Base-by-base conservation (phyloP, 2,888 invertebrate genomes). In the Epiblema foenella region DNA sequence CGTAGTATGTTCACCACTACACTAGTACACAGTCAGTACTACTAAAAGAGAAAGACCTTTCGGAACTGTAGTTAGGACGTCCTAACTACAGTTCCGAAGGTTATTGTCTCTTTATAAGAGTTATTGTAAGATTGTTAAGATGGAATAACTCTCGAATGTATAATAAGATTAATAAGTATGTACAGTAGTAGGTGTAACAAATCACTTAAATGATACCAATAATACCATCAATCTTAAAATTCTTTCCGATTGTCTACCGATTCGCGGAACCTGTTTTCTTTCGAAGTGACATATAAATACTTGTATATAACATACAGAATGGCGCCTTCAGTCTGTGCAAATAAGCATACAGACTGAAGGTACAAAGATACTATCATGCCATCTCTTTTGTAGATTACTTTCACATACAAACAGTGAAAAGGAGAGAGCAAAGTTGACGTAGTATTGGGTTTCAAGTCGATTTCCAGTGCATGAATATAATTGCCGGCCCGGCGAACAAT, bases 401-500 rank as follows among this genome's bases (percentile, higher is more conserved):
- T 39, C 37, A 24, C 20, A 7, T n/a, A 4, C n/a, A 20, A 39
- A 54, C 52, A 17, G 49, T 39, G 54, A 64, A 20, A 54, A 24
- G 24, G 64, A 64, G 24, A 24, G 52, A 2, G 15, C 11, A 17
- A 62, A 18, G 1, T 20, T 52, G 12, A 46, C n/a, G n/a, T 11
- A 52, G 17, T 33, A 33, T 64, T 39, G 24, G n/a, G 5, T 12
- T 20, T n/a, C 7, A 64, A 54, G 54, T 54, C 4, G 24, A 62
- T 62, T 49, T 20, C 10, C 5, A 17, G 18, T 64, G 52, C 52
- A 64, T 37, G 5, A 33, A 56, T 54, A 24, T 12, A 15, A 11
- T 54, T n/a, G 56, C 64, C 49, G 39, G 33, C 29, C 59, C 52
- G 69, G 49, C 39, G 58, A 54, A 68, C 68, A 69, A 64, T 64